Conservation (phyloP, 2,888 invertebrate species). For the Zelleria hepariella region DNA sequence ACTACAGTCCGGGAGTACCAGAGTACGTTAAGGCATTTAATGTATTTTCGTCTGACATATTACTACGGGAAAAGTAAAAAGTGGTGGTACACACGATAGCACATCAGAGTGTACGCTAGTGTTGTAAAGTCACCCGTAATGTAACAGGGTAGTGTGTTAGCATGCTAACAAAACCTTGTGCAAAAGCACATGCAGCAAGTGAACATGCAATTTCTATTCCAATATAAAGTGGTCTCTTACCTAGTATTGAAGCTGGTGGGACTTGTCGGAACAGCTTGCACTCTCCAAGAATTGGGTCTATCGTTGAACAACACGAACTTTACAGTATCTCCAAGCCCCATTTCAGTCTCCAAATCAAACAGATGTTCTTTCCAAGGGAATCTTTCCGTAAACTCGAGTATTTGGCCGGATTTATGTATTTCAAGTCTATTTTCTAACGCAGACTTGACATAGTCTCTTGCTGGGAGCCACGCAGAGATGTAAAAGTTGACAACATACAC, state of each 20-base stretch:
- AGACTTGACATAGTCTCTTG: slow-evolving; percentile 80
- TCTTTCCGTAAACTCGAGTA: slow-evolving; percentile 78
- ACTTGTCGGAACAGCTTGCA: slow-evolving; percentile 85
- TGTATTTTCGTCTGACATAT: no score
- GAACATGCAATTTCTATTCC: background rate
- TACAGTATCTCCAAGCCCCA: slow-evolving; percentile 73
- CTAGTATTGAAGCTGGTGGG: slow-evolving; percentile 79
- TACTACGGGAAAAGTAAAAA: background rate
- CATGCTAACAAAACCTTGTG: no score
- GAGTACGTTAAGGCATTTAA: no score
- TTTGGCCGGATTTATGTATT: slow-evolving; percentile 84
- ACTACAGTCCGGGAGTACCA: no score
- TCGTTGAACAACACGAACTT: slow-evolving; percentile 83
- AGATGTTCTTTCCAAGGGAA: slow-evolving; percentile 96
- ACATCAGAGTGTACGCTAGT: no score
- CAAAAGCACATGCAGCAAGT: background rate
- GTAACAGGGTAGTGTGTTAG: no score
- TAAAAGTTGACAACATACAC: slow-evolving; percentile 74
- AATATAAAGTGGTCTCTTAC: slow-evolving; percentile 37
- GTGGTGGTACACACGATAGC: no score
- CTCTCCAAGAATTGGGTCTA: slow-evolving; percentile 78
- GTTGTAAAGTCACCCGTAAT: no score
- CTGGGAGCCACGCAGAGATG: slow-evolving; percentile 88
- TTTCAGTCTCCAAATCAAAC: slow-evolving; percentile 82
- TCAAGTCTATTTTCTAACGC: slow-evolving; percentile 78